phyloP scores from a whole-genome alignment of 2,113 vertebrate genomes.

The Dunckerocampus dactyliophorus region DNA sequence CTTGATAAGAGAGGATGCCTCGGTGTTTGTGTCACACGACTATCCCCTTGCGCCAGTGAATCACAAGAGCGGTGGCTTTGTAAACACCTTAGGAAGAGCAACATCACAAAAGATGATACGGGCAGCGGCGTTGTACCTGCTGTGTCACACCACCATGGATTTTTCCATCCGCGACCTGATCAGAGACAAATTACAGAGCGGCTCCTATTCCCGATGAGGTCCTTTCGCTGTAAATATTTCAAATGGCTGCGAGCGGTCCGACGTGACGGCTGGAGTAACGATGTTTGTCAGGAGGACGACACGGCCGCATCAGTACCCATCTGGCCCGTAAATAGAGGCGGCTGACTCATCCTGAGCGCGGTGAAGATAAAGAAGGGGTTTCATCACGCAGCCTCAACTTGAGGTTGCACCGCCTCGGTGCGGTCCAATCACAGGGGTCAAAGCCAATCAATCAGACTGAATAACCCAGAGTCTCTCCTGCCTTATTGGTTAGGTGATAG shows the following conservation, averaged over 20 bases:
- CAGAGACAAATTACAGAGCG: constrained; percentile 43
- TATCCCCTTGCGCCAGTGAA: too few relatives aligned
- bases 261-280: constrained; percentile 42
- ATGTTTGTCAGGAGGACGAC: constrained; percentile 37
- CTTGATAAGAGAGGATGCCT: too few relatives aligned
- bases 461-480: constrained; percentile 10
- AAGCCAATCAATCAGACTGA: constrained; percentile 39
- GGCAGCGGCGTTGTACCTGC: not conserved
- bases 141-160: constrained; percentile 14
- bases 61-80: not conserved
- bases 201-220: constrained; percentile 35
- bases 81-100: not conserved
- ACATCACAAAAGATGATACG: constrained; percentile 13
- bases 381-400: constrained; percentile 35
- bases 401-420: constrained; percentile 21
- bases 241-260: constrained; percentile 31
- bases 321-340: constrained; percentile 36
- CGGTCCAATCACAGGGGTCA: constrained; percentile 44
- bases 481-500: constrained; percentile 1
- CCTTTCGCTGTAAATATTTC: constrained; percentile 58
- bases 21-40: too few relatives aligned
- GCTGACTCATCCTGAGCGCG: constrained; percentile 32
- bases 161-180: constrained; percentile 51
- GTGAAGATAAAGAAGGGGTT: constrained; percentile 37
- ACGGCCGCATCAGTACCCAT: constrained; percentile 38